These are phyloP conservation scores for Pseudococcus longispinus DNA, from an alignment of 2,888 invertebrate species.

Conservation along the genomic window DNA sequence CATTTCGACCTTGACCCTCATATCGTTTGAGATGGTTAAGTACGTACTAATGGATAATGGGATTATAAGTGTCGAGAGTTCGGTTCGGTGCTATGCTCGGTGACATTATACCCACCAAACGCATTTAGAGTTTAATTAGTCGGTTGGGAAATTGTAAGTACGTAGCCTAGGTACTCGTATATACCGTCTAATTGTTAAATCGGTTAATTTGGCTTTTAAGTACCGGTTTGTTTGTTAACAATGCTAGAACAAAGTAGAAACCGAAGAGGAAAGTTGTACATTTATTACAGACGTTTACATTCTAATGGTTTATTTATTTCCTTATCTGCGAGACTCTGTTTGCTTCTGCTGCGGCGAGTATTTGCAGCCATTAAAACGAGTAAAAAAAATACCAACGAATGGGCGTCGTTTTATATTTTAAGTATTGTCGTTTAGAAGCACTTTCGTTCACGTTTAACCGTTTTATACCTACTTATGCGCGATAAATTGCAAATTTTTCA, in stretches of 20 bases:
- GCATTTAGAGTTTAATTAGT: neutral
- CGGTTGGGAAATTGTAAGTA: neutral
- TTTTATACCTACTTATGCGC: neutral
- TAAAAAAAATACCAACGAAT: neutral
- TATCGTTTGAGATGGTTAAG: too few species aligned
- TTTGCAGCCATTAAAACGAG: conserved; percentile 1
- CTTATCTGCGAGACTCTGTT: conserved; percentile 19
- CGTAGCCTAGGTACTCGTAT: neutral
- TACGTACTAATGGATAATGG: too few species aligned
- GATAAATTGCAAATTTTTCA: conserved; percentile 22
- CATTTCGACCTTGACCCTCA: conserved; percentile 3
- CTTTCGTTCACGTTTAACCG: conserved; percentile 12
- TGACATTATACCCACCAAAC: neutral
- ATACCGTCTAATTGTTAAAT: conserved; percentile 22
- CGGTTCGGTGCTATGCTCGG: too few species aligned
- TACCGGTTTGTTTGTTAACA: conserved; percentile 35
- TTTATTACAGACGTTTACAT: conserved; percentile 16
- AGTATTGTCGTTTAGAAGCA: conserved; percentile 29
- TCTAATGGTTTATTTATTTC: conserved; percentile 40
- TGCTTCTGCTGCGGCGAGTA: conserved; percentile 8
- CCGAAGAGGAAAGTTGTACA: conserved; percentile 29
- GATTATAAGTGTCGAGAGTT: too few species aligned
- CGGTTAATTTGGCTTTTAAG: conserved; percentile 30
- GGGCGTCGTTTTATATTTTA: neutral
- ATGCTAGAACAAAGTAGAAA: conserved; percentile 35